phyloP scores from a whole-genome alignment of 2,888 invertebrate genomes.

The Lepidocyrtinus sp. region DNA sequence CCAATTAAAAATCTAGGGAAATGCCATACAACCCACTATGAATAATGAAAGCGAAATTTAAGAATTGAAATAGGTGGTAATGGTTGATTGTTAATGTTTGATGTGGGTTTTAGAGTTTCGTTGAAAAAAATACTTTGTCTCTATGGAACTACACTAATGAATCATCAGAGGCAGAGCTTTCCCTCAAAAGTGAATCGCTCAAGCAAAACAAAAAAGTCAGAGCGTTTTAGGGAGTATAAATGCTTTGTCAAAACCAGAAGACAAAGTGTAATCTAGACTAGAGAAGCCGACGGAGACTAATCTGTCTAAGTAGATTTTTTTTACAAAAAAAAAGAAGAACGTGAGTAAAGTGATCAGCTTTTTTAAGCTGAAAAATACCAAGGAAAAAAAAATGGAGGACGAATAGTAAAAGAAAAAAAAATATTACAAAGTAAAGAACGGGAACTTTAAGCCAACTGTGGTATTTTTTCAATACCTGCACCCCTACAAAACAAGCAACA shows the following conservation, averaged over 20 bases:
- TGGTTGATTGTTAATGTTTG: no score
- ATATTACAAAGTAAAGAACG: slow-evolving; percentile 17
- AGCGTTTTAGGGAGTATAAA: no score
- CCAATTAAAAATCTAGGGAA: no score
- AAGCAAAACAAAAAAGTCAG: no score
- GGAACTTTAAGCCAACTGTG: not conserved
- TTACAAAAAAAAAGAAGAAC: not conserved
- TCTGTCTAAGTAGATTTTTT: not conserved
- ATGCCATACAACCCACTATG: no score
- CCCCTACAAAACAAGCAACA: slow-evolving; percentile 23
- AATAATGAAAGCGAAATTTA: no score
- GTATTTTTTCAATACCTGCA: not conserved
- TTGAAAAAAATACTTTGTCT: no score
- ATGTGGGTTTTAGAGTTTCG: no score
- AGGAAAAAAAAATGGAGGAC: not conserved
- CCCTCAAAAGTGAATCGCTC: not conserved
- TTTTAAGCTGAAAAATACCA: not conserved
- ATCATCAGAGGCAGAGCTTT: no score
- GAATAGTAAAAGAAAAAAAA: slow-evolving; percentile 10
- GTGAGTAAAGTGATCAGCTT: slow-evolving; percentile 4
- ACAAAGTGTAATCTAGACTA: slow-evolving; percentile 4
- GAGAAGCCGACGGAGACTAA: not conserved
- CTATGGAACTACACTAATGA: no score
- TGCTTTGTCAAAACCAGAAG: not conserved
- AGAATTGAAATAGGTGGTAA: no score